Percentiles rank a stretch among this genome's conserved stretches.
Evolutionary conservation across 2,888 invertebrate species (phyloP).

Genomic region (Patella ulyssiponensis): DNA sequence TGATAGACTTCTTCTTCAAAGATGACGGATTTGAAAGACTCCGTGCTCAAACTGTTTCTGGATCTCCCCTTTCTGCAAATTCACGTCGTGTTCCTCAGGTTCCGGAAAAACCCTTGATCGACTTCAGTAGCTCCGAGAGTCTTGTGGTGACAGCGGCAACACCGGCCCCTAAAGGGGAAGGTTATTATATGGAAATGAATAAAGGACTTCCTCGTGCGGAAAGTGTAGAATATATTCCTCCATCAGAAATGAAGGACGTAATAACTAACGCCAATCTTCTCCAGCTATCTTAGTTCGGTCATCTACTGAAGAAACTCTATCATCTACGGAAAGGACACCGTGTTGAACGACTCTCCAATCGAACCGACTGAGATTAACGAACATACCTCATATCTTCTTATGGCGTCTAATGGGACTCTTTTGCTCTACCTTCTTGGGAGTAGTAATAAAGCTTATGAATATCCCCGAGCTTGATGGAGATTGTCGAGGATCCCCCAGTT

Average conservation of each 20-base stretch:
- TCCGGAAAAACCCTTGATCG: not conserved
- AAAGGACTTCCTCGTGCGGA: not conserved
- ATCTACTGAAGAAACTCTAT: too few species aligned
- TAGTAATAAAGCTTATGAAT: too few species aligned
- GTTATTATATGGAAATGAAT: not conserved
- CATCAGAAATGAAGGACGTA: not conserved
- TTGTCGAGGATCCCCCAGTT: too few species aligned
- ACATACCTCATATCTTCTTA: too few species aligned
- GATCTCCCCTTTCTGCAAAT: not conserved
- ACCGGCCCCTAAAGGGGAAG: not conserved
- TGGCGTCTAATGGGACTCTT: too few species aligned
- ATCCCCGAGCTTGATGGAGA: too few species aligned
- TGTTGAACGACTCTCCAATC: too few species aligned
- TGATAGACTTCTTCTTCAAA: slow-evolving; percentile 9
- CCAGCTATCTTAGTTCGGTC: too few species aligned
- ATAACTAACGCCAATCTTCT: not conserved
- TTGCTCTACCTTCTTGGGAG: too few species aligned
- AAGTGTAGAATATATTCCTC: slow-evolving; percentile 1
- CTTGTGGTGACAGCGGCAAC: not conserved
- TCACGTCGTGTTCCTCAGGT: not conserved
- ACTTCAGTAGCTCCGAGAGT: not conserved
- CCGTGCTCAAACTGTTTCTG: not conserved
- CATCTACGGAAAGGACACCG: too few species aligned
- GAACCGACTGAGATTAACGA: too few species aligned
- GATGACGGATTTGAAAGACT: not conserved